Conservation (phyloP, 2,113 vertebrate genomes). For the Takifugu flavidus region DNA sequence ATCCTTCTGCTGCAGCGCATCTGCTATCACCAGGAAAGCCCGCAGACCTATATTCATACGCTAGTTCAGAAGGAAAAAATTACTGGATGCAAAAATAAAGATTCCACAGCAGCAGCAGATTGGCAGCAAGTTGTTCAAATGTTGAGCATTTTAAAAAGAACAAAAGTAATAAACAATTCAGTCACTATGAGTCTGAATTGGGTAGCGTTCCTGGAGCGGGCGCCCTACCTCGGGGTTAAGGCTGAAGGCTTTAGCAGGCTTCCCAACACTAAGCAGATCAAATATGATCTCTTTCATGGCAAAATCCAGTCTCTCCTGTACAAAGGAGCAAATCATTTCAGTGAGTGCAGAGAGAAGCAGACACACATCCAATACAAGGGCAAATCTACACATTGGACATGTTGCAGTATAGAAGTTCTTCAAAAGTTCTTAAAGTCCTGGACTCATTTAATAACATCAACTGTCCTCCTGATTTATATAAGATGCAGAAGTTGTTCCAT, state of each 20-base stretch:
- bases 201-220: neutral
- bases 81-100: neutral
- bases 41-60: slow-evolving; percentile 98
- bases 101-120: too few relatives aligned
- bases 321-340: slow-evolving; percentile 29
- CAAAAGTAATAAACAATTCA: too few relatives aligned
- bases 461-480: too few relatives aligned
- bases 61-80: slow-evolving; percentile 61
- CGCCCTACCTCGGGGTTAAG: slow-evolving; percentile 94
- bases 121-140: too few relatives aligned
- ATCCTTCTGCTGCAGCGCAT: slow-evolving; percentile 96
- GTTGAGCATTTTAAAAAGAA: too few relatives aligned
- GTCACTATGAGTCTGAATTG: too few relatives aligned
- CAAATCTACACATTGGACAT: neutral
- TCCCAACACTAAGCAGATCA: slow-evolving; percentile 95
- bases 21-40: slow-evolving; percentile 96
- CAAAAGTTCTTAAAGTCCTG: too few relatives aligned
- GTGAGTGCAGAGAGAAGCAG: neutral
- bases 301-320: slow-evolving; percentile 95
- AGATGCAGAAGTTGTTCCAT: too few relatives aligned
- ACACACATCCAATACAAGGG: neutral
- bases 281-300: slow-evolving; percentile 99
- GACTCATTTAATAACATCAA: neutral
- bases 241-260: slow-evolving; percentile 97
- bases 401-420: too few relatives aligned